Percentiles rank a stretch among this genome's conserved stretches.
phyloP scores from a whole-genome alignment of 2,113 vertebrate genomes.

The Recurvirostra avosetta region DNA sequence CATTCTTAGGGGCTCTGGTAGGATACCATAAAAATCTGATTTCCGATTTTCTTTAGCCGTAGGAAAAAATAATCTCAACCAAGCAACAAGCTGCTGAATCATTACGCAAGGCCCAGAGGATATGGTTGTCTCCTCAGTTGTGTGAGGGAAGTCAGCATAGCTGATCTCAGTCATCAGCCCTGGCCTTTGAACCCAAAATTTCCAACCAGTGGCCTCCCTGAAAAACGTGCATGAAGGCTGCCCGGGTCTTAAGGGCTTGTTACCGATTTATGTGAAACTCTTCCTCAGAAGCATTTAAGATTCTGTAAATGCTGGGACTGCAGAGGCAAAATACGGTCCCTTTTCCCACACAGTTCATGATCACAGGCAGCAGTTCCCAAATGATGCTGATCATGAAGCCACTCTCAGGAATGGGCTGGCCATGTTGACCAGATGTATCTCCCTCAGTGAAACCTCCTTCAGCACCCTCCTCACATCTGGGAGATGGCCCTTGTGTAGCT shows the following conservation, averaged over 20 bases:
- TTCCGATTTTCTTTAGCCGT: neutral
- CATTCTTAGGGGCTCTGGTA: neutral
- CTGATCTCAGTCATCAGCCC: neutral
- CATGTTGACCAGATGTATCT: neutral
- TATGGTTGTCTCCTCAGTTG: neutral
- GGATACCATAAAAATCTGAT: neutral
- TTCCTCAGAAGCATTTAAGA: neutral
- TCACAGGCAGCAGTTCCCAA: neutral
- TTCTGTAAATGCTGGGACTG: neutral
- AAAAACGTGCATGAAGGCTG: neutral
- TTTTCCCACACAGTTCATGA: neutral
- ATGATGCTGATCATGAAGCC: neutral
- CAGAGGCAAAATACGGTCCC: rapidly evolving
- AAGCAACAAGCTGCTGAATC: neutral
- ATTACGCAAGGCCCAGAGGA: neutral
- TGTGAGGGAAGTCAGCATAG: neutral
- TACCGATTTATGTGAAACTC: neutral
- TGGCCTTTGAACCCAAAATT: neutral
- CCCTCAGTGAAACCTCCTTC: neutral
- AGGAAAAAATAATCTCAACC: neutral
- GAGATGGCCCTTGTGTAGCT: neutral
- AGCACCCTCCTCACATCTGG: neutral
- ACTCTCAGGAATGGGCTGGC: neutral
- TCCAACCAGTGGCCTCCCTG: neutral
- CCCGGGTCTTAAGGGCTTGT: neutral